These are phyloP conservation scores for Diglossa cyanea DNA, from an alignment of 2,797 vertebrate genomes.

Conservation along the genomic window DNA sequence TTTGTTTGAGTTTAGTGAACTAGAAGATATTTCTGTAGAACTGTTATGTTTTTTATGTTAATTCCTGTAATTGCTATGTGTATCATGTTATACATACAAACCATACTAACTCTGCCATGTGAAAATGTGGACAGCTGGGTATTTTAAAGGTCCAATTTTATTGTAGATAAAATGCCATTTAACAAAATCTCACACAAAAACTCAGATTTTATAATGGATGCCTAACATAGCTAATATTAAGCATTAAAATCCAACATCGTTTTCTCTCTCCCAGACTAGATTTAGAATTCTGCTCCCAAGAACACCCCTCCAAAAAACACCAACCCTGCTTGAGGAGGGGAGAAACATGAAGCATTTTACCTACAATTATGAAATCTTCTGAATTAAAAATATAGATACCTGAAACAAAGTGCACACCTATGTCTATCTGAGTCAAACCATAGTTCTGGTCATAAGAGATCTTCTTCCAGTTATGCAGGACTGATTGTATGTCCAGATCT, in stretches of 20 bases:
- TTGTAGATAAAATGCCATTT: not conserved
- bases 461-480: not conserved
- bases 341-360: not conserved
- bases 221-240: not conserved
- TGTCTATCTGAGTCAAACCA: not conserved
- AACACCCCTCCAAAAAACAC: not conserved
- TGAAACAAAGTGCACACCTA: not conserved
- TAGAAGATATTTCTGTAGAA: not conserved
- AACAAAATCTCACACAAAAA: not conserved
- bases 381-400: not conserved
- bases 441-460: not conserved
- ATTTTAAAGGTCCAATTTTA: not conserved
- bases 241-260: not conserved
- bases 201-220: not conserved
- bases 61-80: not conserved
- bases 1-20: not conserved
- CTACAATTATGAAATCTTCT: not conserved
- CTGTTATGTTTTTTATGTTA: not conserved
- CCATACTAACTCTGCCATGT: not conserved
- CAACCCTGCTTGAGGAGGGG: not conserved
- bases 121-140: not conserved
- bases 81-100: not conserved
- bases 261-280: not conserved
- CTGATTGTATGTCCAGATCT: not conserved
- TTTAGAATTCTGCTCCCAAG: not conserved